phyloP scores from a whole-genome alignment of 2,797 vertebrate genomes.

The Lophotriccus pileatus region DNA sequence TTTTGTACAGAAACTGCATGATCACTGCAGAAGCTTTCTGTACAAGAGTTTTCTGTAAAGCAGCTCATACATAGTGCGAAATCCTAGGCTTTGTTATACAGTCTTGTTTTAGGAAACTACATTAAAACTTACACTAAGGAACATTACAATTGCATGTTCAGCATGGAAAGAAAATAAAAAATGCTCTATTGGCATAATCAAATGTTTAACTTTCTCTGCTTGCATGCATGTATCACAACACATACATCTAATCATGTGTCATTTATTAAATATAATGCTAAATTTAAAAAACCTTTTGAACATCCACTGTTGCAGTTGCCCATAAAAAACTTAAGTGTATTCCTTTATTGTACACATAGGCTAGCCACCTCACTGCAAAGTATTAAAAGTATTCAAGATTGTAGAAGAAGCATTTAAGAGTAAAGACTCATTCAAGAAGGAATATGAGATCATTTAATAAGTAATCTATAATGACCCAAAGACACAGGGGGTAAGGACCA shows the following conservation, averaged over 20 bases:
- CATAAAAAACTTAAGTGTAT: neutral
- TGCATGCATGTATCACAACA: neutral
- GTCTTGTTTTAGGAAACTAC: neutral
- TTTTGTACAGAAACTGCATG: neutral
- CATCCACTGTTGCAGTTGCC: neutral
- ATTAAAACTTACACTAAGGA: neutral
- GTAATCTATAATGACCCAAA: neutral
- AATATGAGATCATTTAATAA: neutral
- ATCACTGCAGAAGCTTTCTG: neutral
- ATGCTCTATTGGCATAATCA: neutral
- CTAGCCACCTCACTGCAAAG: neutral
- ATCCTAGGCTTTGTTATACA: neutral
- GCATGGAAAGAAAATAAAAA: slow-evolving; percentile 14
- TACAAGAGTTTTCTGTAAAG: neutral
- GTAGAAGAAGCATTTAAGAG: neutral
- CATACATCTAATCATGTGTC: neutral
- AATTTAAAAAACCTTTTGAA: neutral
- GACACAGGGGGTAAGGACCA: neutral
- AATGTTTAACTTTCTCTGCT: neutral
- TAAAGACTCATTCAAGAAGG: neutral
- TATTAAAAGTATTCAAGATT: neutral
- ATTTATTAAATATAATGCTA: neutral
- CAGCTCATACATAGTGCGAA: neutral
- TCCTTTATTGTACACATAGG: neutral
- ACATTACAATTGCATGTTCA: neutral